Conservation (phyloP, 2,797 vertebrate genomes). For the Sphaeramia orbicularis region DNA sequence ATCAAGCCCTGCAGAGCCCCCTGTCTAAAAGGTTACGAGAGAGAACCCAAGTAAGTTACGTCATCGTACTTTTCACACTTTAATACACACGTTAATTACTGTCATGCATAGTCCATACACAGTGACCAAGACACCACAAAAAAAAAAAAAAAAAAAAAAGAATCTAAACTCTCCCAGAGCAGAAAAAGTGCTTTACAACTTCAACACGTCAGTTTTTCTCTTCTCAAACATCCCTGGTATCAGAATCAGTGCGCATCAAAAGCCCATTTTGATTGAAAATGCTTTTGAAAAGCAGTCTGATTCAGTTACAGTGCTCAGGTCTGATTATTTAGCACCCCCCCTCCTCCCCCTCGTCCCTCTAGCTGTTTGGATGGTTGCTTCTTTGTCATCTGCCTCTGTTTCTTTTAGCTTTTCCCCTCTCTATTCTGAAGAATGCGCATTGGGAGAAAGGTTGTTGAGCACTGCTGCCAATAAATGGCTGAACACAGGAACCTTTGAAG, state of each 20-base stretch:
- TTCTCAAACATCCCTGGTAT: slow-evolving; percentile 58
- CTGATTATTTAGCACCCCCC: slow-evolving; percentile 69
- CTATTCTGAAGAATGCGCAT: slow-evolving; percentile 66
- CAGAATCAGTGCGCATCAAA: slow-evolving; percentile 61
- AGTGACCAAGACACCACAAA: slow-evolving; percentile 17
- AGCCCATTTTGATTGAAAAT: slow-evolving; percentile 67
- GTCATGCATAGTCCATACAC: slow-evolving; percentile 30
- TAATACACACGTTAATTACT: slow-evolving; percentile 58
- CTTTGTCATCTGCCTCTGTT: slow-evolving; percentile 66
- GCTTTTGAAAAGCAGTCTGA: slow-evolving; percentile 68
- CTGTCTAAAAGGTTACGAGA: slow-evolving; percentile 56
- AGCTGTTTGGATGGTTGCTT: slow-evolving; percentile 68
- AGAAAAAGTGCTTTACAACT: slow-evolving; percentile 46
- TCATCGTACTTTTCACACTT: slow-evolving; percentile 62
- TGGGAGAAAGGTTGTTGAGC: slow-evolving; percentile 60
- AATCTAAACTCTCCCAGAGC: slow-evolving; percentile 40
- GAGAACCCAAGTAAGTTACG: slow-evolving; percentile 70
- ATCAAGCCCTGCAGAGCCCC: too few relatives aligned
- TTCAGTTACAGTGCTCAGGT: slow-evolving; percentile 64
- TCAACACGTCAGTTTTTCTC: slow-evolving; percentile 48
- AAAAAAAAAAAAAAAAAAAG: slow-evolving; percentile 5
- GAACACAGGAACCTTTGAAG: slow-evolving; percentile 74
- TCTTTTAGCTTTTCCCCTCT: slow-evolving; percentile 27
- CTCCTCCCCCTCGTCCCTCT: slow-evolving; percentile 49
- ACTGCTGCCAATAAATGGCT: slow-evolving; percentile 72